Evolutionary conservation across 1,140 invertebrate species (phyloP).

Genomic region (Temnothorax longispinosus): DNA sequence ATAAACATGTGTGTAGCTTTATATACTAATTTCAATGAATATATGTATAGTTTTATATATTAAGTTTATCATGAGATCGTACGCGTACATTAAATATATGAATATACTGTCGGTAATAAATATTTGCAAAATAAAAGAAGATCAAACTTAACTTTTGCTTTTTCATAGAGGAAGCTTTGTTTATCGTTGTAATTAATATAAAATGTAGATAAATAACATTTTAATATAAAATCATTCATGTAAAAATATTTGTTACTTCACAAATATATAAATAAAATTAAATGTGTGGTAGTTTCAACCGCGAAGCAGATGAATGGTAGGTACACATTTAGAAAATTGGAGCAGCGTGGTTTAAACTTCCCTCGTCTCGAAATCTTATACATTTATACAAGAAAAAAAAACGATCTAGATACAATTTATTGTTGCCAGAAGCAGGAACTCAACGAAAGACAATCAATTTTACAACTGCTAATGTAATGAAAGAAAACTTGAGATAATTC

Average conservation of each 20-base stretch:
- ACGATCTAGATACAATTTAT: not conserved
- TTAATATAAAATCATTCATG: not conserved
- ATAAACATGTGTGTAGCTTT: too few relatives aligned
- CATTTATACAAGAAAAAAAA: not conserved
- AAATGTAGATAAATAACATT: not conserved
- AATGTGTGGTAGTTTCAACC: not conserved
- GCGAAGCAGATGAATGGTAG: not conserved
- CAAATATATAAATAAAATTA: not conserved
- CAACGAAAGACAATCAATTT: not conserved
- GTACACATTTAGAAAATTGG: not conserved
- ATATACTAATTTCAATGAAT: too few relatives aligned
- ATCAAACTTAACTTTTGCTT: not conserved
- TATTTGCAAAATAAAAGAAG: not conserved
- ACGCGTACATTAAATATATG: too few relatives aligned
- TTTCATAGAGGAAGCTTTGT: too few relatives aligned
- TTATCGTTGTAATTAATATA: not conserved
- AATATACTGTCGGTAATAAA: too few relatives aligned
- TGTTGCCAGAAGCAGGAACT: not conserved
- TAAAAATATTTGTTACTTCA: not conserved
- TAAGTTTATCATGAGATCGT: too few relatives aligned
- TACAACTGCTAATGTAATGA: not conserved
- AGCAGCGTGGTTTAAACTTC: not conserved
- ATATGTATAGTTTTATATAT: too few relatives aligned
- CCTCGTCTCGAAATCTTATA: not conserved
- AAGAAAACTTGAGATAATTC: slow-evolving; percentile 11